Evolutionary conservation across 2,797 vertebrate species (phyloP).

Genomic region (Notamacropus eugenii): DNA sequence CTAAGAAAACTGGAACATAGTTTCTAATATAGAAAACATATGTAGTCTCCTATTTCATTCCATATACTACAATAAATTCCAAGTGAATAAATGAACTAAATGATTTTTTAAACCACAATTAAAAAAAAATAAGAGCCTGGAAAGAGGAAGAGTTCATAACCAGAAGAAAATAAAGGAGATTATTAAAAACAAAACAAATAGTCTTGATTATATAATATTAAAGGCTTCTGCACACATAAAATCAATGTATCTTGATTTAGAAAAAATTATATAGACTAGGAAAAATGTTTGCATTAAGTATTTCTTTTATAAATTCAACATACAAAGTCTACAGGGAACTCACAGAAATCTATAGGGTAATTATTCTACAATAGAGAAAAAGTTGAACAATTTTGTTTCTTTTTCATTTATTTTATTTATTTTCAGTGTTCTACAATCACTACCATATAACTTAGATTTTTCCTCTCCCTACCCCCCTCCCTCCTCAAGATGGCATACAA

Average conservation of each 20-base stretch:
- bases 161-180: not conserved
- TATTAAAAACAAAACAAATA: not conserved
- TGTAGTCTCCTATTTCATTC: not conserved
- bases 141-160: not conserved
- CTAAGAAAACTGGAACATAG: not conserved
- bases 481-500: no score
- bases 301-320: not conserved
- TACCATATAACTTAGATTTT: no score
- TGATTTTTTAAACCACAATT: not conserved
- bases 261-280: not conserved
- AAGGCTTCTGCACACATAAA: not conserved
- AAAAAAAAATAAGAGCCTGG: not conserved
- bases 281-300: not conserved
- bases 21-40: not conserved
- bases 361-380: not conserved
- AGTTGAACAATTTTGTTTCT: not conserved
- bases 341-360: not conserved
- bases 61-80: not conserved
- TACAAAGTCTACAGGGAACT: not conserved
- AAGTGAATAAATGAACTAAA: not conserved
- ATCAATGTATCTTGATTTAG: not conserved
- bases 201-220: not conserved
- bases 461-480: no score
- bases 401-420: no score
- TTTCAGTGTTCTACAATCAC: no score